A percentile compares a stretch with the other conserved stretches of the same genome.
Evolutionary conservation across 2,113 vertebrate species (phyloP).

Genomic region (Tachuris rubrigastra): DNA sequence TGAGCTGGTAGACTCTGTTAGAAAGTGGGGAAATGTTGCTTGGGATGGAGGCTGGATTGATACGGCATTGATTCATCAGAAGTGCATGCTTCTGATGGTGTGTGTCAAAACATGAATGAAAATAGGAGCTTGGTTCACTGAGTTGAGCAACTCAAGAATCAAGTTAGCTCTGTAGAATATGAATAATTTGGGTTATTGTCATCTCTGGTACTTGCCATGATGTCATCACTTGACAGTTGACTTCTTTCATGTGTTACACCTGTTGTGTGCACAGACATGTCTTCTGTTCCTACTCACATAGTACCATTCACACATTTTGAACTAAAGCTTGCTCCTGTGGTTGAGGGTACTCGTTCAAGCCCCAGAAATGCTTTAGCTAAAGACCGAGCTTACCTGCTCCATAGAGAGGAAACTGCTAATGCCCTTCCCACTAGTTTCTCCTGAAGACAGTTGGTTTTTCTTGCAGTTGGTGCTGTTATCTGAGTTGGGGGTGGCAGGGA

Average conservation of each 20-base stretch:
- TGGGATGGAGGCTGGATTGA: fast-evolving
- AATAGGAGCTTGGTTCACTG: not conserved
- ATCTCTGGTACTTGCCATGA: not conserved
- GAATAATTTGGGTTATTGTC: not conserved
- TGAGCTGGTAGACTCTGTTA: not conserved
- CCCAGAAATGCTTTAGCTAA: not conserved
- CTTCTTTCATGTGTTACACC: not conserved
- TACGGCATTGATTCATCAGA: not conserved
- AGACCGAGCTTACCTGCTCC: not conserved
- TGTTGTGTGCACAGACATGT: not conserved
- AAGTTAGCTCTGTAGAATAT: not conserved
- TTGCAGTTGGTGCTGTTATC: not conserved
- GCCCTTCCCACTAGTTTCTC: not conserved
- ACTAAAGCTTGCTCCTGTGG: not conserved
- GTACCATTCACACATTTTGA: not conserved
- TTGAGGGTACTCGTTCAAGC: not conserved
- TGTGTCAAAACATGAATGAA: not conserved
- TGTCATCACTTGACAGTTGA: not conserved
- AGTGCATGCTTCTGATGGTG: not conserved
- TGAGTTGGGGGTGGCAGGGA: fast-evolving
- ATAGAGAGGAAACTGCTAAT: not conserved
- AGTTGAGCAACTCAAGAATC: not conserved
- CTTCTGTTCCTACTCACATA: not conserved
- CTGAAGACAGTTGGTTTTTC: not conserved
- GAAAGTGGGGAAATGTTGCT: not conserved